Base-by-base conservation (phyloP, 2,797 vertebrate genomes). In the Mormyrops boulengeri region DNA sequence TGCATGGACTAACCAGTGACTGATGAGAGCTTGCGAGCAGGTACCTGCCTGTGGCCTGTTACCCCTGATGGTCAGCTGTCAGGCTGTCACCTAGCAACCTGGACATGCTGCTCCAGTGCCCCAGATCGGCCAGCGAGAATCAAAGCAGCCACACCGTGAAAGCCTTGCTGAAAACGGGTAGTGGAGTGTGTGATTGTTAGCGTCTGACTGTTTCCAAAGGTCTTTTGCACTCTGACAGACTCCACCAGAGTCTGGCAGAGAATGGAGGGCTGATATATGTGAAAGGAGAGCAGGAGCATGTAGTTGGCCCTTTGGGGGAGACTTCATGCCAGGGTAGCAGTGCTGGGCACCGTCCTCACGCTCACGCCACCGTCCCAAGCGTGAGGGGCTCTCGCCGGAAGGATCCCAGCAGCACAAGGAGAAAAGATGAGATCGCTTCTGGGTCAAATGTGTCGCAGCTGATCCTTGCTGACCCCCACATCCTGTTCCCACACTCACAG, bases 401-500 rank as follows among this genome's bases (percentile, higher is more conserved):
- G 38, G 5, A 44, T 80, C 38, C 6, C 44, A 90, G 85, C 86
- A 52, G 89, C 89, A 91, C 84, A 44, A 49, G 60, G 90, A 73
- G 89, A 93, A 91, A 93, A 92, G 92, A 94, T 93, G 93, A 93
- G 89, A 92, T 90, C 89, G 91, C 94, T 95, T 94, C 93, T 94
- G 93, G 92, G 91, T 92, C 91, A 89, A 87, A 93, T 91, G 88
- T 55, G 11, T 14, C 2, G 47, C 44, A 1, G 41, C 49, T 85
- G 82, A n/a, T 52, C 82, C 14, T 52, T 30, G 9, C 44, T 38
- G 52, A 52, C 52, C 53, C 12, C 53, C 34, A 94, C 93, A 95
- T 96, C 95, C 95, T 95, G 95, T 96, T 96, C 95, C 94, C 95
- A 96, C 93, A 92, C 91, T 93, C 91, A 90, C 87, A 26, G 53